phyloP scores from a whole-genome alignment of 30 jellyfish, hydroid and myxozoan species.

The Hydractinia symbiolongicarpus region DNA sequence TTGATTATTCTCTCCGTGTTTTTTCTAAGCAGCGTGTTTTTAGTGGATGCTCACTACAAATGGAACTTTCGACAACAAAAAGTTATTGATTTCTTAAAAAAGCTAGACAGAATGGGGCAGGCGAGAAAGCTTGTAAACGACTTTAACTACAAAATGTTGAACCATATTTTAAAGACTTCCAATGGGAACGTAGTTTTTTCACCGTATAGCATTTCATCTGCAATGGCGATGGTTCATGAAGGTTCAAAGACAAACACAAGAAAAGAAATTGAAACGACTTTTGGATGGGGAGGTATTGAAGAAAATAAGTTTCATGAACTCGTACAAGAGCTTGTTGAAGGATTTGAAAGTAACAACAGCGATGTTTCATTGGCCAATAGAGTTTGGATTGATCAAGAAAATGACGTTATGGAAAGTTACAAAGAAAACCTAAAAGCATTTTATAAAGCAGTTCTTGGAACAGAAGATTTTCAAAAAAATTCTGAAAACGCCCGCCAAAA shows the following conservation, averaged over 20 bases:
- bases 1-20: no score
- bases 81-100: no score
- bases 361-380: constrained; percentile 28
- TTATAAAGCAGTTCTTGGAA: constrained; percentile 36
- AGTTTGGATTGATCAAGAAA: constrained; percentile 45
- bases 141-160: no score
- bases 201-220: constrained; percentile 49
- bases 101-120: no score
- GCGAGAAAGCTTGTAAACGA: no score
- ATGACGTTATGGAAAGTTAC: constrained; percentile 15
- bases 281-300: not conserved
- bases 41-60: no score
- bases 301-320: not conserved
- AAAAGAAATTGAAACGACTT: constrained; percentile 32
- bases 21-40: no score
- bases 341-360: no score
- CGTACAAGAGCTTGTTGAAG: no score
- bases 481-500: constrained; percentile 30
- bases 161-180: no score
- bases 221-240: constrained; percentile 46
- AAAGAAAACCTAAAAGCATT: constrained; percentile 7
- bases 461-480: constrained; percentile 39
- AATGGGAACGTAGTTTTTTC: constrained; percentile 36
- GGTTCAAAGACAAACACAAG: constrained; percentile 38
- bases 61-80: no score